Evolutionary conservation across 2,113 vertebrate species (phyloP).

Genomic region (Tetrao urogallus): DNA sequence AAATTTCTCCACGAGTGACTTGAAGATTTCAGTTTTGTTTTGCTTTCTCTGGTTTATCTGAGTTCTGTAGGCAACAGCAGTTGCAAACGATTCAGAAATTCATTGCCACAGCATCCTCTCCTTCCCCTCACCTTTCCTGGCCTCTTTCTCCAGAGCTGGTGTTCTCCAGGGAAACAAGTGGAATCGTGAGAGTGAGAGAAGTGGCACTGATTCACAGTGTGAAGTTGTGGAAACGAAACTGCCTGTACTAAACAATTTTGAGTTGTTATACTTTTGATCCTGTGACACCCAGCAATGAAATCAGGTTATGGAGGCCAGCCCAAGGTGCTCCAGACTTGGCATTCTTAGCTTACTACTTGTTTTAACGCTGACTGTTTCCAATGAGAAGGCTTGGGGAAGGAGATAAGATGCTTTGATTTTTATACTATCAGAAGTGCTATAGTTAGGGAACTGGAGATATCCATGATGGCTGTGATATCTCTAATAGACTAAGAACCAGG

Average conservation of each 20-base stretch:
- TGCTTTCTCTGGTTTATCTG: not conserved
- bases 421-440: not conserved
- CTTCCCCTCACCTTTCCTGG: not conserved
- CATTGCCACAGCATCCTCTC: not conserved
- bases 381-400: rapidly evolving
- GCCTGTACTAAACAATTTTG: not conserved
- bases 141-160: not conserved
- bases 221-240: not conserved
- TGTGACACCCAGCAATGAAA: not conserved
- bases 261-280: not conserved
- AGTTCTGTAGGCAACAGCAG: rapidly evolving
- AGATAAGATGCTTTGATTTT: not conserved
- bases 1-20: not conserved
- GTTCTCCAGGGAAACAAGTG: not conserved
- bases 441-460: not conserved
- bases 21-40: not conserved
- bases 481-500: not conserved
- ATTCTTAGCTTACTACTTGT: not conserved
- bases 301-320: not conserved
- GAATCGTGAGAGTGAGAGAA: not conserved
- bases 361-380: not conserved
- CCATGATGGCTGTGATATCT: not conserved
- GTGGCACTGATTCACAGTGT: rapidly evolving
- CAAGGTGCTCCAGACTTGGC: not conserved
- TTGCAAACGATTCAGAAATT: not conserved